These are phyloP conservation scores for Belonocnema kinseyi DNA, from an alignment of 1,140 invertebrate species.

Conservation along the genomic window DNA sequence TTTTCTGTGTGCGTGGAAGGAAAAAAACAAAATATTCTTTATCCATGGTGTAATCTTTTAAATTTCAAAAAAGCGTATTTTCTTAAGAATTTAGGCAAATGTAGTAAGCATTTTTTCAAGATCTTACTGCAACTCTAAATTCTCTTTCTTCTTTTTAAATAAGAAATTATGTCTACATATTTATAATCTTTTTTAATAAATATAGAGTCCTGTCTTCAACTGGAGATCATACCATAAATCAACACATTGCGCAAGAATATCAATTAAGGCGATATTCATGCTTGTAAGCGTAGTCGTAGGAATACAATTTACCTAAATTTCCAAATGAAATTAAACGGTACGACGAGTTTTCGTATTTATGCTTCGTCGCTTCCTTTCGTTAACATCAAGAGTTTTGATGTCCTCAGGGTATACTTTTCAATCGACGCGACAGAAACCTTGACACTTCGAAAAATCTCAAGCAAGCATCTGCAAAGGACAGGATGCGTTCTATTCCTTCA, in stretches of 20 bases:
- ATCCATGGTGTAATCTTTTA: too few species aligned
- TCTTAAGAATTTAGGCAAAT: too few species aligned
- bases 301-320: neutral
- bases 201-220: too few species aligned
- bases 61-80: too few species aligned
- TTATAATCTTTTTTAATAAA: too few species aligned
- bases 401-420: constrained; percentile 15
- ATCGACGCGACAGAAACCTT: constrained; percentile 17
- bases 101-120: too few species aligned
- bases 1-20: too few species aligned
- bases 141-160: too few species aligned
- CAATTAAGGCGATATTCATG: neutral
- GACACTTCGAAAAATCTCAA: constrained; percentile 20
- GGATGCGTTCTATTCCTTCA: neutral
- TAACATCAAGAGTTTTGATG: neutral
- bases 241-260: neutral
- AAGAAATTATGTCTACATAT: too few species aligned
- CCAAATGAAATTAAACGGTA: neutral
- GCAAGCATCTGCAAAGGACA: constrained; percentile 26
- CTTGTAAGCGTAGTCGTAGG: neutral
- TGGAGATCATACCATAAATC: too few species aligned
- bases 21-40: too few species aligned
- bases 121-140: too few species aligned
- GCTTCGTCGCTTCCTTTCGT: neutral
- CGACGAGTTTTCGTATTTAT: neutral